Percentiles rank a stretch among this genome's conserved stretches.
Evolutionary conservation across 1,140 invertebrate genomes (phyloP).

Genomic region (Lasioglossum baleicum): DNA sequence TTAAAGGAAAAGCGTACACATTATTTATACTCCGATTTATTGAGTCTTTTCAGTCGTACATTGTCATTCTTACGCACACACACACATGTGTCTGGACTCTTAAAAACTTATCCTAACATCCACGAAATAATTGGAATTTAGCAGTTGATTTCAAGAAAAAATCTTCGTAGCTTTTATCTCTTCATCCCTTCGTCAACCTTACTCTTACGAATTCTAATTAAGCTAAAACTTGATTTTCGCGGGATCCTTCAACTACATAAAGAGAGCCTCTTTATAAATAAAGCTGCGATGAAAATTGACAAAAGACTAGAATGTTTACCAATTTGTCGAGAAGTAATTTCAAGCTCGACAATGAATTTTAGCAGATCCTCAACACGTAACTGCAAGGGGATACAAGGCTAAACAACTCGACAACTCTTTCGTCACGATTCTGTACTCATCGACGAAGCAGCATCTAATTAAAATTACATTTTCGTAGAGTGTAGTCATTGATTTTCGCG

Average conservation of each 20-base stretch:
- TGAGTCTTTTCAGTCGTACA: background rate
- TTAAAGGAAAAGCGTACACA: no score
- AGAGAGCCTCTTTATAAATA: background rate
- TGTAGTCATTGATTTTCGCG: background rate
- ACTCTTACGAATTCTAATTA: background rate
- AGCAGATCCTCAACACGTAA: background rate
- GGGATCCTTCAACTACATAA: background rate
- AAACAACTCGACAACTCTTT: background rate
- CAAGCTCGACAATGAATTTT: background rate
- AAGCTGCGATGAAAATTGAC: background rate
- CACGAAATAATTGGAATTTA: background rate
- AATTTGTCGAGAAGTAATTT: background rate
- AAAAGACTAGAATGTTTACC: background rate
- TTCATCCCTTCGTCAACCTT: background rate
- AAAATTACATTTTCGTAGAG: background rate
- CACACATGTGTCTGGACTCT: background rate
- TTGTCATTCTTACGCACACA: no score
- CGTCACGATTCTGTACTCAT: no score
- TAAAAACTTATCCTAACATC: background rate
- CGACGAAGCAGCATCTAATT: slow-evolving; percentile 7
- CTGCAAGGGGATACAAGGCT: background rate
- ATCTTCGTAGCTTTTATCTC: no score
- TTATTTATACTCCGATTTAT: slow-evolving; percentile 1
- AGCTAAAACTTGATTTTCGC: background rate
- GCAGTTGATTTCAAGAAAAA: background rate